Evolutionary conservation across 2,888 invertebrate species (phyloP), one percentile per base, ranked within the genome.

Genomic region (Troides aeacus): DNA sequence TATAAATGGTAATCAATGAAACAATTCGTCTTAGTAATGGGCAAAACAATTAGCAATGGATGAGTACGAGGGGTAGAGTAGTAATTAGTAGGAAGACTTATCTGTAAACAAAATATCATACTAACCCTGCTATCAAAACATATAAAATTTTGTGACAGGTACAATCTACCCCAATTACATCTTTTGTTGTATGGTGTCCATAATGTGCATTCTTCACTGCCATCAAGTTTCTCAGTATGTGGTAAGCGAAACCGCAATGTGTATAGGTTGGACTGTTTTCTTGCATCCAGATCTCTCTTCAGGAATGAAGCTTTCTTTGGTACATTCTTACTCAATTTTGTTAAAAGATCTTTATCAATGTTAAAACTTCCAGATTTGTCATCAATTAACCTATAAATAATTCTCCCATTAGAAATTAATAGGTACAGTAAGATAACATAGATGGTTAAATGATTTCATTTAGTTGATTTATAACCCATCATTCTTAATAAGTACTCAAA

Each of bases 141-240:
- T 79, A 99, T 94, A 85, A 98, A 99, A 91, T 97, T 98, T 81
- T 97, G 96, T 0, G 99, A 99, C 64, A 99, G 91, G 86, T 96
- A 99, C 79, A 99, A 93, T 75, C 96, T 94, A 21, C 99, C 99
- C 92, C 95, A 95, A 69, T 97, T 96, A 83, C 97, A 96, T 75
- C 95, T 95, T 84, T 98, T 98, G 83, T 98, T 97, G 84, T 97
- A 99, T 0, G 99, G 99, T 1, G 99, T 98, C 96, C 98, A 98
- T 68, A 99, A 90, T 15, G 97, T 95, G 81, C 98, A 97, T 80
- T 97, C 97, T 67, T 97, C 97, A 61, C 96, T 96, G 0, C 99
- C 99, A 88, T 99, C 99, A 71, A 99, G 92, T 85, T 98, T 98
- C 90, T 99, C 99, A 42, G 93, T 93, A 71, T 95, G 94, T 0